These are phyloP conservation scores for Synergus gifuensis DNA, from an alignment of 2,888 invertebrate genomes.

Conservation along the genomic window DNA sequence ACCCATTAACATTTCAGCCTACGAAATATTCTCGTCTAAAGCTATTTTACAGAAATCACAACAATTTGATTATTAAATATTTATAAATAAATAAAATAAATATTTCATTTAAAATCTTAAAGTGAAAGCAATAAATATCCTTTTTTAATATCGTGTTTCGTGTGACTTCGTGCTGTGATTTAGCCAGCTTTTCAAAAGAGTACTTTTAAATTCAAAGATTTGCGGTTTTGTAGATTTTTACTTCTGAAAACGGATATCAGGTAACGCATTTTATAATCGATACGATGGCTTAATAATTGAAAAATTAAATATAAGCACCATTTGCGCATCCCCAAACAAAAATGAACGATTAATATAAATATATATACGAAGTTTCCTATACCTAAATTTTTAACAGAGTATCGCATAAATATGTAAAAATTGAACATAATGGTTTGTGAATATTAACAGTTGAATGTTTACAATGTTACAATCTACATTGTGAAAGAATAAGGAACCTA, in stretches of 20 bases:
- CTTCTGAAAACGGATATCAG: background rate
- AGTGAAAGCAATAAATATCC: background rate
- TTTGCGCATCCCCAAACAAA: background rate
- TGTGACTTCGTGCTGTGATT: background rate
- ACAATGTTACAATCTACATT: background rate
- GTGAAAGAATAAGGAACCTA: slow-evolving; percentile 13
- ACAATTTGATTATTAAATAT: background rate
- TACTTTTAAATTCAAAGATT: background rate
- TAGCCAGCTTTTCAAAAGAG: background rate
- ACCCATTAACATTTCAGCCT: background rate
- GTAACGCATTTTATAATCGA: background rate
- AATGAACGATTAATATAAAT: too few relatives aligned
- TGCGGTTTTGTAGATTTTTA: background rate
- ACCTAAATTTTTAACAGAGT: too few relatives aligned
- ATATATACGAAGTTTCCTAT: too few relatives aligned
- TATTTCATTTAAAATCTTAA: background rate
- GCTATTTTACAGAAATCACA: background rate
- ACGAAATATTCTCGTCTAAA: background rate
- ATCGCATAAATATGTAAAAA: background rate
- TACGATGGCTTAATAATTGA: background rate
- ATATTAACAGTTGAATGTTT: background rate
- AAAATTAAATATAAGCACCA: background rate
- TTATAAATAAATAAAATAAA: background rate
- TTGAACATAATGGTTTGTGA: background rate
- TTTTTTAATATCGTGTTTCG: background rate